Conservation (phyloP, 2,888 invertebrate genomes). For the Allygus modestus region DNA sequence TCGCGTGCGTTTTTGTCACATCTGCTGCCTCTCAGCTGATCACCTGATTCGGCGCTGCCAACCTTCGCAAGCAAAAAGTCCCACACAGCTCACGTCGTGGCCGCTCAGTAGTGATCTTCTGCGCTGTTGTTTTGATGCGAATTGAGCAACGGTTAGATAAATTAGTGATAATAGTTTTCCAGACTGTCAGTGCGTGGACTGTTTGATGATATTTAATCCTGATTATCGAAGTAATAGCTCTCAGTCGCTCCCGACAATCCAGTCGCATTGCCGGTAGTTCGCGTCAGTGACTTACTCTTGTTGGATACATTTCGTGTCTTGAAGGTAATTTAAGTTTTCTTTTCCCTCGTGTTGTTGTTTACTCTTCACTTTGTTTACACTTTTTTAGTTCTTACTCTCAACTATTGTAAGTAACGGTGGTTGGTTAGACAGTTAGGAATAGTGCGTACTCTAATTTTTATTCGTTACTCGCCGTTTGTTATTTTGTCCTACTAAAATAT, state of each 20-base stretch:
- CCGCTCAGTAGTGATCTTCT: not conserved
- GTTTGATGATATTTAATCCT: slow-evolving; percentile 35
- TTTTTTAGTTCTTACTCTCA: too few species aligned
- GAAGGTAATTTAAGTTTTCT: not conserved
- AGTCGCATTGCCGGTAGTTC: slow-evolving; percentile 27
- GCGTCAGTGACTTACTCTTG: slow-evolving; percentile 2
- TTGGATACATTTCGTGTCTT: slow-evolving; percentile 20
- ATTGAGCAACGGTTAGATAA: slow-evolving; percentile 35
- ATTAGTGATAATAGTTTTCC: slow-evolving; percentile 21
- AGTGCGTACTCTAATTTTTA: too few species aligned
- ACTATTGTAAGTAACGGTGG: too few species aligned
- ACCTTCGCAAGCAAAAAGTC: slow-evolving; percentile 29
- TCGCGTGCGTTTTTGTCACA: slow-evolving; percentile 24
- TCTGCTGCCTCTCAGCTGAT: slow-evolving; percentile 32
- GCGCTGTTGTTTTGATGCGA: not conserved
- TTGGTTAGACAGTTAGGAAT: too few species aligned
- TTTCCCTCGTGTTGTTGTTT: too few species aligned
- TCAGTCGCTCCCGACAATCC: not conserved
- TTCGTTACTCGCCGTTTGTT: too few species aligned
- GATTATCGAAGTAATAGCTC: not conserved
- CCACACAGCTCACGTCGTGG: not conserved
- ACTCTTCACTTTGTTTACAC: too few species aligned
- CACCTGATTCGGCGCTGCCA: slow-evolving; percentile 48
- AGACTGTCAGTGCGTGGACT: not conserved
- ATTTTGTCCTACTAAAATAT: too few species aligned